These are phyloP conservation scores for Campoletis raptor DNA, from an alignment of 2,888 invertebrate genomes.

Conservation along the genomic window DNA sequence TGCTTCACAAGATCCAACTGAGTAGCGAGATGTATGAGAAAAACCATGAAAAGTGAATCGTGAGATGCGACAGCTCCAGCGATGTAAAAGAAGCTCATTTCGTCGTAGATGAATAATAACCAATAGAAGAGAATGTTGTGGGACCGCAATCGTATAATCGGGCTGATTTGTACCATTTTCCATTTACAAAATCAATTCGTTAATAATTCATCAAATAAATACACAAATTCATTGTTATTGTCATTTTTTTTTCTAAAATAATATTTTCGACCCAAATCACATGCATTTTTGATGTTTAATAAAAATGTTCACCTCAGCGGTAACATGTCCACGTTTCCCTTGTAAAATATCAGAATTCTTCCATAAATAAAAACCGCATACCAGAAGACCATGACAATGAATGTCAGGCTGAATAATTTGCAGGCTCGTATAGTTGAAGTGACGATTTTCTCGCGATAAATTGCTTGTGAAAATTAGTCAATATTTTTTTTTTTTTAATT, in stretches of 20 bases:
- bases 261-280: not conserved
- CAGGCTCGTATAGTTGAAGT: constrained; percentile 55
- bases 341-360: constrained; percentile 52
- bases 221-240: not conserved
- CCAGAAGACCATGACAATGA: constrained; percentile 60
- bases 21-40: constrained; percentile 63
- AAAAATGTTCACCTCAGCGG: constrained; percentile 48
- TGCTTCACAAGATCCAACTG: constrained; percentile 64
- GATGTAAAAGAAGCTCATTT: constrained; percentile 56
- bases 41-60: constrained; percentile 66
- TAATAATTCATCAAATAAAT: not conserved
- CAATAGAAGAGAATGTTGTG: constrained; percentile 60
- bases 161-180: constrained; percentile 35
- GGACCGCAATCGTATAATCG: constrained; percentile 46
- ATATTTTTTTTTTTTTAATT: too few relatives aligned
- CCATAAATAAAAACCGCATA: constrained; percentile 57
- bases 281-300: not conserved
- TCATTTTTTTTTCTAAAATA: not conserved
- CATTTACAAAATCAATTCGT: not conserved
- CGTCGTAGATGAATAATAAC: constrained; percentile 62
- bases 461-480: constrained; percentile 40
- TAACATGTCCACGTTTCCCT: constrained; percentile 49
- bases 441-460: constrained; percentile 60
- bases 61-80: constrained; percentile 65
- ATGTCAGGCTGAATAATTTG: constrained; percentile 54